Base-by-base conservation (phyloP, 2,113 vertebrate genomes). In the Planiliza haematocheilus region DNA sequence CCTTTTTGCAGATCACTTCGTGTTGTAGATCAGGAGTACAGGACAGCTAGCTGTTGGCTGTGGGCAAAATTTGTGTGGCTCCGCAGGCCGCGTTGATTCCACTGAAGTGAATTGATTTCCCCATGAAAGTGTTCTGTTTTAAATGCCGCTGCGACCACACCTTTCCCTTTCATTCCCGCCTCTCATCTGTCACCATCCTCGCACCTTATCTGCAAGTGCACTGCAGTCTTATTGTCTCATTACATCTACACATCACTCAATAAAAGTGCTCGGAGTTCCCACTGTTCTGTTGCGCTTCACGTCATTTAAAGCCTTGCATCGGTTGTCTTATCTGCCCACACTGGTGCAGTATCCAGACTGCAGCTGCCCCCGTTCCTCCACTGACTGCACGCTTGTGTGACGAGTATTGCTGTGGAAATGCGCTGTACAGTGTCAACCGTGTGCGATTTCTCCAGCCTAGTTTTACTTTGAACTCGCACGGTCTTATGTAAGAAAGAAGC, bases 401-500 rank as follows among this genome's bases (percentile, higher is more conserved):
- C 59, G 65, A 67, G 36, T 52, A 51, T 83, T 61, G 56, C 49
- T 74, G 62, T 81, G 59, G 48, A 39, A 76, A 73, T 51, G 67
- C 24, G 70, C 49, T n/a, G 49, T 51, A 18, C 41, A 20, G 16
- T 64, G 39, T 79, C 67, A 74, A 17, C 58, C 71, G 20, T 60
- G 49, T 71, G 57, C 45, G 57, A 10, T 20, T 10, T 77, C 52
- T 81, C 39, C 57, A 41, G 56, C 65, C 72, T 16, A 38, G 45
- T 61, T 67, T 39, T 56, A 46, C 48, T 80, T 56, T 77, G 3
- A 60, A 14, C 74, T 67, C 62, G 39, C 37, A 56, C 67, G 70
- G 37, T 74, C 57, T 81, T 81, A 59, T 64, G 56, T 84, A 82
- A 81, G 72, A 63, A 46, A 24, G 46, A 70, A 63, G 74, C 82